Evolutionary conservation across 2,113 vertebrate species (phyloP), one percentile per base, ranked within the genome.

Genomic region (Nansenia antarctica): DNA sequence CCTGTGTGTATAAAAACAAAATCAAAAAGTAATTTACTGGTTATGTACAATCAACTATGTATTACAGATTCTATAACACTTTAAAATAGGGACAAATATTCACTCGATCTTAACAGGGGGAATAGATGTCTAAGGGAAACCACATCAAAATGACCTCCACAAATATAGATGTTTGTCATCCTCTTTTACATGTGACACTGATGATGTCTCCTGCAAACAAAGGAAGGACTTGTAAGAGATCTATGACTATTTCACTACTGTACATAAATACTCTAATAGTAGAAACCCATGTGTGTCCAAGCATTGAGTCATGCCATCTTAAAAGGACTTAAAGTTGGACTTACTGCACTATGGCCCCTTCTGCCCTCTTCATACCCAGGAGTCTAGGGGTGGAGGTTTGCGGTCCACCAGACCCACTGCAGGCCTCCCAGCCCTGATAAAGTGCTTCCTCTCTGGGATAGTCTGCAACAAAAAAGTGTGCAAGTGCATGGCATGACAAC

Each of bases 391-490:
- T 69, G 91, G 92, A 65, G 92, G 92, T 68, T 91, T 93, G 67
- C 89, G 90, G 70, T 93, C 92, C 86, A 92, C 90, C 77, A 93
- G 88, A 70, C 90, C 91, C 59, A 93, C 92, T 26, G 92, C 89
- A 67, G 92, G 91, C 72, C 91, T 87, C 70, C 89, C 90, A 71
- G 87, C 83, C 86, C 92, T 78, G 86, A 92, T 92, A 87, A 93
- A 92, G 81, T 87, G 91, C 61, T 91, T 92, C 54, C 90, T 90
- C 75, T 93, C 91, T 76, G 81, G 87, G 70, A 85, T 79, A 30
- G 86, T 87, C 92, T 93, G 20, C 60, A 74, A 68, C 5, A 45
- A 39, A 18, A 71, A n/a, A n/a, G n/a, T n/a, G n/a, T n/a, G n/a
- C n/a, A n/a, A n/a, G n/a, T n/a, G n/a, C n/a, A n/a, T n/a, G n/a